phyloP scores from a whole-genome alignment of 1,140 invertebrate species.

The Aphelinus certus region DNA sequence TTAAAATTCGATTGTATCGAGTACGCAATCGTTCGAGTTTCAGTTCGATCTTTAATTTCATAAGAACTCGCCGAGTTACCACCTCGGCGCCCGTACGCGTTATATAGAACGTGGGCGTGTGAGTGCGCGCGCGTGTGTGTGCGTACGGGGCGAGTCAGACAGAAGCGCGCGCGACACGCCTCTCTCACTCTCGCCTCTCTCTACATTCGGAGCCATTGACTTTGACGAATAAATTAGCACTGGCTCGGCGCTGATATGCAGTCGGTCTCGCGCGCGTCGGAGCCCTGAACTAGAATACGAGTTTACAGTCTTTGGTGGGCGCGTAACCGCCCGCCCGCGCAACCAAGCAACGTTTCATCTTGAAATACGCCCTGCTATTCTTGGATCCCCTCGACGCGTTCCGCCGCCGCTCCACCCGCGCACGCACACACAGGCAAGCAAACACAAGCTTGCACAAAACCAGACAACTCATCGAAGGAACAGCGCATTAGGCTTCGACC shows the following conservation, averaged over 20 bases:
- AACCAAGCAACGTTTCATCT: constrained; percentile 12
- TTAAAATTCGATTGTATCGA: no score
- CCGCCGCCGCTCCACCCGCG: no score
- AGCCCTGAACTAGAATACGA: constrained; percentile 11
- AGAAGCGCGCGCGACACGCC: constrained; percentile 9
- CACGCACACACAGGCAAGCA: no score
- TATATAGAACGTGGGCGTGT: constrained; percentile 27
- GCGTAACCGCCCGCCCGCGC: constrained; percentile 22
- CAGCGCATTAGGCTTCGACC: no score
- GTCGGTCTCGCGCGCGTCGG: no score
- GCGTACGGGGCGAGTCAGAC: constrained; percentile 3
- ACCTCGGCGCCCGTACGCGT: background rate
- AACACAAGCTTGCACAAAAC: no score
- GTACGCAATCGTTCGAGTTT: no score
- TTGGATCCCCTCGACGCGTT: constrained; percentile 26
- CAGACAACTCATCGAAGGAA: no score
- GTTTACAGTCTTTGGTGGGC: constrained; percentile 24
- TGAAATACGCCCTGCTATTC: constrained; percentile 38
- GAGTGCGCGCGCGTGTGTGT: background rate
- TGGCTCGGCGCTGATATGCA: constrained; percentile 7
- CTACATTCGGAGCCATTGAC: constrained; percentile 22
- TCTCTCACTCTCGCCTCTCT: background rate
- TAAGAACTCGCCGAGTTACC: no score
- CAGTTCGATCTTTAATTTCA: no score
- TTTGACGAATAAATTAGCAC: constrained; percentile 43